Evolutionary conservation across 2,888 invertebrate genomes (phyloP).

Genomic region (Piscicola geometra): DNA sequence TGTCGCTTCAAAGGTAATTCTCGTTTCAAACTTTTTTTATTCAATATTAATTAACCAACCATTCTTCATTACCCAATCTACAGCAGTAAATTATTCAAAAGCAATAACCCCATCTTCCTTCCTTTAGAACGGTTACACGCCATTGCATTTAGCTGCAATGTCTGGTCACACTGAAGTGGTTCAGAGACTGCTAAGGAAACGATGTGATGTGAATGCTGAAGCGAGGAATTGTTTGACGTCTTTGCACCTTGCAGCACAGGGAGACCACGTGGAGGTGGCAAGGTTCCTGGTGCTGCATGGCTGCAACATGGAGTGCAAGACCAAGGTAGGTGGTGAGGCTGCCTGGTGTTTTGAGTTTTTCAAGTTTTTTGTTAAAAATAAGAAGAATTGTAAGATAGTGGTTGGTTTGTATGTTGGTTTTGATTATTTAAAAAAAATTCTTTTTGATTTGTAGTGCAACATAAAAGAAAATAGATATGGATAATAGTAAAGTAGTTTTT

Average conservation of each 20-base stretch:
- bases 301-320: constrained; percentile 23
- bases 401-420: too few species aligned
- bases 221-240: constrained; percentile 34
- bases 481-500: too few species aligned
- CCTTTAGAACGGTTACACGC: constrained; percentile 84
- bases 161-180: constrained; percentile 99
- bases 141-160: constrained; percentile 94
- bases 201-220: constrained; percentile 50
- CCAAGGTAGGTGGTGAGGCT: constrained; percentile 28
- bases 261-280: constrained; percentile 34
- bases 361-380: too few species aligned
- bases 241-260: constrained; percentile 34
- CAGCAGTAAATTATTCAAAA: too few species aligned
- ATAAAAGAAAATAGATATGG: too few species aligned
- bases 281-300: constrained; percentile 29
- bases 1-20: constrained; percentile 59
- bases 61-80: too few species aligned
- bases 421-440: too few species aligned
- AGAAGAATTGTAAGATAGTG: too few species aligned
- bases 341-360: too few species aligned
- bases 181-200: constrained; percentile 76
- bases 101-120: background rate
- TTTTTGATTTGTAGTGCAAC: too few species aligned
- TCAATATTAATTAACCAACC: too few species aligned
- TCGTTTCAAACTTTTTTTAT: too few species aligned